Conservation (phyloP, 2,888 invertebrate genomes). For the Notodonta dromedarius region DNA sequence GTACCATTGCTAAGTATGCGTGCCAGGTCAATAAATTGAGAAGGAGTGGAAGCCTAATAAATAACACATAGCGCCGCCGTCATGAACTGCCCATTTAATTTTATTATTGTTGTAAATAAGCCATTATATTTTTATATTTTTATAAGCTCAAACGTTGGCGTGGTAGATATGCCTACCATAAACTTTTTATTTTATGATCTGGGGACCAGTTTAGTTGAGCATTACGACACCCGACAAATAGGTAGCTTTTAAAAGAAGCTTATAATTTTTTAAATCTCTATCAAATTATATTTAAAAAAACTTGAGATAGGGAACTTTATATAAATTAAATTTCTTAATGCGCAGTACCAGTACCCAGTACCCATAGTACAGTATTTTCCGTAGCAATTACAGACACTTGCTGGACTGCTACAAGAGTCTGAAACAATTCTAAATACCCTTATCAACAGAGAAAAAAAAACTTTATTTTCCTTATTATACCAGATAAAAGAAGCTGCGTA, state of each 20-base stretch:
- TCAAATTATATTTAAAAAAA: background rate
- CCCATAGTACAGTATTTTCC: no score
- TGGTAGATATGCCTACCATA: conserved; percentile 36
- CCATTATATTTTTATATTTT: conserved; percentile 23
- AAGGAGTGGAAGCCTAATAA: background rate
- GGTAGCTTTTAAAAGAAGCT: conserved; percentile 28
- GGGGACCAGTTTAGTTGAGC: conserved; percentile 36
- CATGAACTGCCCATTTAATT: background rate
- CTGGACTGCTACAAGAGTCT: background rate
- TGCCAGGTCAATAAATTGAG: background rate
- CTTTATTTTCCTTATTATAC: conserved; percentile 34
- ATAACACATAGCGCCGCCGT: background rate
- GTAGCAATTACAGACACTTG: background rate
- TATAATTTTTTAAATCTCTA: conserved; percentile 14
- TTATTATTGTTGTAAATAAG: conserved; percentile 5
- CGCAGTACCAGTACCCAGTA: background rate
- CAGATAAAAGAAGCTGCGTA: conserved; percentile 35
- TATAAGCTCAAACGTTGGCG: conserved; percentile 24
- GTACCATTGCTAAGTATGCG: background rate
- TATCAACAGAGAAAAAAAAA: conserved; percentile 22
- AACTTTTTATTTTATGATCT: conserved; percentile 35
- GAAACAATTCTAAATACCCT: conserved; percentile 11
- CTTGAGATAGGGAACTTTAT: background rate
- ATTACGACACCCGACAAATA: conserved; percentile 33
- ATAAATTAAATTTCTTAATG: background rate